A percentile compares a stretch with the other conserved stretches of the same genome.
These are phyloP conservation scores for Syngnathoides biaculeatus DNA, from an alignment of 2,113 vertebrate species.

Conservation along the genomic window DNA sequence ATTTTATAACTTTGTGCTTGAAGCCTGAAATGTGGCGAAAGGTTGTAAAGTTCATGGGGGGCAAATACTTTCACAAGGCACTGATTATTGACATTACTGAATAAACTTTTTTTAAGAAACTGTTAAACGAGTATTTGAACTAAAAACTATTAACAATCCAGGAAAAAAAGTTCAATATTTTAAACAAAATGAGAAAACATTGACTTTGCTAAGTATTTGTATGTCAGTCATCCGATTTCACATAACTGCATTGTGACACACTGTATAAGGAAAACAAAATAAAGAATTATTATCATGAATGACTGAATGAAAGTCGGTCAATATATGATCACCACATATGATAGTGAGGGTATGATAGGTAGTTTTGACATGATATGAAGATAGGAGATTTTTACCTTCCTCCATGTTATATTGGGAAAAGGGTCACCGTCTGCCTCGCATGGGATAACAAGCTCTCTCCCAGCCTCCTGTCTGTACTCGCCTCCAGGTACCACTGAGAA, in stretches of 20 bases:
- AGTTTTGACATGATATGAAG: neutral
- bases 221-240: neutral
- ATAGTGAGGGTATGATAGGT: neutral
- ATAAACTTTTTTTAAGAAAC: too few relatives aligned
- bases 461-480: constrained; percentile 97
- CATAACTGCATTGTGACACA: neutral
- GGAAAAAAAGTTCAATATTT: too few relatives aligned
- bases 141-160: too few relatives aligned
- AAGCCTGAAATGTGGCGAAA: too few relatives aligned
- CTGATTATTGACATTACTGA: too few relatives aligned
- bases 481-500: constrained; percentile 99
- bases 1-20: too few relatives aligned
- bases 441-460: constrained; percentile 95
- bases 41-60: too few relatives aligned
- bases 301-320: neutral
- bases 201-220: too few relatives aligned
- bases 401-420: constrained; percentile 96
- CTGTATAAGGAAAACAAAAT: neutral
- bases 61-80: too few relatives aligned
- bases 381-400: constrained; percentile 78
- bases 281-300: neutral
- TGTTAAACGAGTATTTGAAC: too few relatives aligned
- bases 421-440: constrained; percentile 97
- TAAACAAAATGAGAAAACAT: too few relatives aligned
- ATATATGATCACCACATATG: neutral